A percentile compares a stretch with the other conserved stretches of the same genome.
These are phyloP conservation scores for Aphaenogaster rudis DNA, from an alignment of 1,140 invertebrate species.

Conservation along the genomic window DNA sequence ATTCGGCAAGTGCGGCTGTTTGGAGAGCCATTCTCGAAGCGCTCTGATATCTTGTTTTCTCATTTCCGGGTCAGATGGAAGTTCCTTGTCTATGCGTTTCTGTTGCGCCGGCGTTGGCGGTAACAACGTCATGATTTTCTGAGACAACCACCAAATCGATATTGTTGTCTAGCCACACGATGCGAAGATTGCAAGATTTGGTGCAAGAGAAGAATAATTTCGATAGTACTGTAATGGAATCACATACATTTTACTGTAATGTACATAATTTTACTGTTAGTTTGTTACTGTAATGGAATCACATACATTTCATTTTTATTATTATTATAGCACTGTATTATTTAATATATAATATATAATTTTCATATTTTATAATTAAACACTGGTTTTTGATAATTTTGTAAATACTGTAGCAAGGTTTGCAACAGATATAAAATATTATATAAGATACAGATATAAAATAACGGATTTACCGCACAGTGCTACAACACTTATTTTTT, in stretches of 20 bases:
- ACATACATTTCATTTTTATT: neutral
- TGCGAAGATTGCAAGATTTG: neutral
- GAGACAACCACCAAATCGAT: constrained; percentile 14
- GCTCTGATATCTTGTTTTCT: constrained; percentile 81
- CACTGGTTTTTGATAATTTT: neutral
- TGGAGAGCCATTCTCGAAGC: constrained; percentile 85
- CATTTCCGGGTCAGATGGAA: constrained; percentile 82
- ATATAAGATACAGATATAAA: neutral
- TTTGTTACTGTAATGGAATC: neutral
- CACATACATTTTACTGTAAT: neutral
- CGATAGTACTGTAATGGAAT: neutral
- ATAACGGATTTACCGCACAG: neutral
- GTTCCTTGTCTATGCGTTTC: constrained; percentile 81
- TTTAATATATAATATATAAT: too few relatives aligned
- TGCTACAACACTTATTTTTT: neutral
- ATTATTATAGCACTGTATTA: neutral
- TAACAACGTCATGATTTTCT: constrained; percentile 81
- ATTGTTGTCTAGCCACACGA: constrained; percentile 12
- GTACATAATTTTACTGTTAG: too few relatives aligned
- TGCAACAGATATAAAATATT: neutral
- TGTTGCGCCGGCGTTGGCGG: constrained; percentile 84
- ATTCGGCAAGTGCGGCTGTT: constrained; percentile 86
- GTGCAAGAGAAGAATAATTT: neutral
- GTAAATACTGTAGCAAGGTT: neutral
- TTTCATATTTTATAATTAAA: neutral